Base-by-base conservation (phyloP, 2,888 invertebrate genomes). In the Watsonalla binaria region DNA sequence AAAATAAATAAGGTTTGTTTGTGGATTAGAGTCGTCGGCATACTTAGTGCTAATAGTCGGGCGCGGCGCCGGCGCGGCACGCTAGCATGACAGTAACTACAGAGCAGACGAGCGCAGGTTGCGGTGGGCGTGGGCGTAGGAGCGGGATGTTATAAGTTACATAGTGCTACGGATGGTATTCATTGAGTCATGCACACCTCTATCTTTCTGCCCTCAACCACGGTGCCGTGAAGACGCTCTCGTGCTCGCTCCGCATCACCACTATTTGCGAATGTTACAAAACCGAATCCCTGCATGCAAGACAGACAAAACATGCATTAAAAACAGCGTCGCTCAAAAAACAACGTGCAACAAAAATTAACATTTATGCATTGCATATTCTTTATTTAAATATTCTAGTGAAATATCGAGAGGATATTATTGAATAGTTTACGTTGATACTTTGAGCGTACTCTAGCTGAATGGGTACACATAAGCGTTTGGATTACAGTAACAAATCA, bases 241-340 rank as follows among this genome's bases (percentile, higher is more conserved):
- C 99, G 98, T 96, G 99, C 99, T 95, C 97, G 96, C 95, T 99
- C 99, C 93, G 99, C 99, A 95, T 99, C 99, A 94, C 96, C 96
- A 95, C 98, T 98, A 96, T 97, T 98, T 96, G 98, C 98, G 97
- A 99, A 99, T 95, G 99, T 99, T 96, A 99, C 99, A 97, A 99
- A 99, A 96, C 99, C 99, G 96, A 99, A 99, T 95, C 99, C 99
- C 99, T 99, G 97, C 96, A 96, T 96, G 97, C 96, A 96, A 94
- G 96, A 96, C 96, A 96, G 95, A 96, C 95, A 96, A 95, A 95
- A 95, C 96, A 96, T 96, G 96, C 96, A 96, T 95, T 95, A 95
- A 95, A 95, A 92, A 94, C 93, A 93, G 94, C 93, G 93, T 93
- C 92, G 92, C 93, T 94, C 93, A 94, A 94, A 94, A 94, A 92